These are phyloP conservation scores for Sphaerodactylus townsendi DNA, from an alignment of 2,113 vertebrate species.

Conservation along the genomic window DNA sequence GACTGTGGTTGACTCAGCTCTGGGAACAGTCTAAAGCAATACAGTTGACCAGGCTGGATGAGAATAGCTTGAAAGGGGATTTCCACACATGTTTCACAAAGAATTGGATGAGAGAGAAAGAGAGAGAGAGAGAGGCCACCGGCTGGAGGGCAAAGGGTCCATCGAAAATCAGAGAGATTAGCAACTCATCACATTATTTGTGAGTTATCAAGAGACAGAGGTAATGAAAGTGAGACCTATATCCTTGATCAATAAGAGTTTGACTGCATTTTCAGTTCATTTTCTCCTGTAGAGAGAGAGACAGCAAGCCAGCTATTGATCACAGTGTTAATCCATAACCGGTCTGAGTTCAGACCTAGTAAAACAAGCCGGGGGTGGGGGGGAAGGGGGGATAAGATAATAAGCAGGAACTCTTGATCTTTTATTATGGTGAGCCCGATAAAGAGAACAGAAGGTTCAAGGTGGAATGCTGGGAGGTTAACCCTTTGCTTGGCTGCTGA, in stretches of 20 bases:
- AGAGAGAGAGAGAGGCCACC: constrained; percentile 24
- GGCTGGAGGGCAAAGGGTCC: constrained; percentile 83
- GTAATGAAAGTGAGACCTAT: constrained; percentile 92
- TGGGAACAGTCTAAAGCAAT: constrained; percentile 63
- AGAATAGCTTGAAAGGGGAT: constrained; percentile 69
- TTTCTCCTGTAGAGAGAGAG: constrained; percentile 89
- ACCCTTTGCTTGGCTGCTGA: constrained; percentile 70
- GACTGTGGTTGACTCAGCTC: constrained; percentile 33
- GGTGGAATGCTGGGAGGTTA: constrained; percentile 75
- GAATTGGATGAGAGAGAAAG: not conserved
- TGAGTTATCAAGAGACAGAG: constrained; percentile 92
- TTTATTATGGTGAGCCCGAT: constrained; percentile 82
- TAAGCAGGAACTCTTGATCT: constrained; percentile 89
- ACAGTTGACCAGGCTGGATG: constrained; percentile 72
- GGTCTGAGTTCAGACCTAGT: constrained; percentile 86
- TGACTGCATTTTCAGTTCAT: constrained; percentile 98
- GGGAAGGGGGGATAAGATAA: constrained; percentile 80
- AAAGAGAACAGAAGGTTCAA: constrained; percentile 77
- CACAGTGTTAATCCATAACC: constrained; percentile 95
- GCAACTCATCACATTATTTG: constrained; percentile 95
- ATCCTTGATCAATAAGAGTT: constrained; percentile 94
- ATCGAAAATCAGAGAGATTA: constrained; percentile 96
- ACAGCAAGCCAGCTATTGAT: constrained; percentile 96
- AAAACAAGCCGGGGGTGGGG: constrained; percentile 78
- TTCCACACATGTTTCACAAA: constrained; percentile 67